Base-by-base conservation (phyloP, 2,888 invertebrate genomes). In the Habroteleia sp. region DNA sequence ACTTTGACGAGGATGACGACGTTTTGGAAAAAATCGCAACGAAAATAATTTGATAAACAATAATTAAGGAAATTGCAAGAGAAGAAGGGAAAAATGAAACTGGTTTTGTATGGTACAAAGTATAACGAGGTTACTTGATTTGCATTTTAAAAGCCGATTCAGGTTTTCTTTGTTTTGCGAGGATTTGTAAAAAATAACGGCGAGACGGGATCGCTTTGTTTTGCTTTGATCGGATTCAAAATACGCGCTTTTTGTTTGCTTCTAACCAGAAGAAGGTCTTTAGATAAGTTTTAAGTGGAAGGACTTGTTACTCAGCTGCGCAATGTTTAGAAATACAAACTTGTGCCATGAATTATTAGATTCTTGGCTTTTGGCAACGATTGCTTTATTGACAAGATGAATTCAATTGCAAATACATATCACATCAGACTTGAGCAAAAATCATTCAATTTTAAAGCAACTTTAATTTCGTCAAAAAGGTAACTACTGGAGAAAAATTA, bases 111-210 rank as follows among this genome's bases (percentile, higher is more conserved):
- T n/a, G 25, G 7, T 31, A n/a, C 17, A 8, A 56, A 41, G 39
- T 39, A 25, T 31, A 50, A 33, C 50, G 33, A 50, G 63, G 41
- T 17, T 23, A 14, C 13, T 23, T 50, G 50, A 63, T 63, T 63
- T 63, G 41, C 50, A 63, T 63, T 37, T 50, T 50, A 50, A 63
- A 63, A 41, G 48, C 39, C 11, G 14, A 33, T 23, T 56, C 33
- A 16, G 10, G 39, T 39, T 37, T 25, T 48, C 37, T 46, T 48
- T 48, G 39, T 62, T 48, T 62, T 62, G 62, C 31, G n/a, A 1
- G 10, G 39, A 35, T 60, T 29, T 17, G 35, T 16, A 11, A 39
- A 48, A 62, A 62, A 27, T 48, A 39, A 39, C 29, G 39, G 10
- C 44, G 35, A 54, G 39, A 35, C 52, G 27, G 27, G 20, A 41